Percentiles rank a stretch among this genome's conserved stretches.
phyloP scores from a whole-genome alignment of 2,888 invertebrate genomes.

The Malthinus flaveolus region DNA sequence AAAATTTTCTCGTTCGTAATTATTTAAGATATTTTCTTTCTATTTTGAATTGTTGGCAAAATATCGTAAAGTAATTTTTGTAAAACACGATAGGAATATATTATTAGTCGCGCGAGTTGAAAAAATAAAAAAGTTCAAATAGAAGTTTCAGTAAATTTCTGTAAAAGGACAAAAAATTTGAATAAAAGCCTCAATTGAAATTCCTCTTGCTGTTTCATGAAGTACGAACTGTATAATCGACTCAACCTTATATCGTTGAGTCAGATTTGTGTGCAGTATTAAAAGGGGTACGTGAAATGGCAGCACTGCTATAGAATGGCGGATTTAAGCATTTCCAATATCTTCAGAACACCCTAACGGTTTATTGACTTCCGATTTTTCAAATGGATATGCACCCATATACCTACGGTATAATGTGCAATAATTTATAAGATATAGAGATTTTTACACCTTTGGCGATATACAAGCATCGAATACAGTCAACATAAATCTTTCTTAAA shows the following conservation, averaged over 20 bases:
- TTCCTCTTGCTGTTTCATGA: constrained; percentile 27
- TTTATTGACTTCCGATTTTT: constrained; percentile 31
- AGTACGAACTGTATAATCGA: constrained; percentile 34
- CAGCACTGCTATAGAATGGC: constrained; percentile 30
- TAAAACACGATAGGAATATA: constrained; percentile 12
- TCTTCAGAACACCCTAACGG: constrained; percentile 17
- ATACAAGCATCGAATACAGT: constrained; percentile 5
- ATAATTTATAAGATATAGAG: constrained; percentile 15
- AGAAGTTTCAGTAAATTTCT: constrained; percentile 18
- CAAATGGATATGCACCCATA: constrained; percentile 20
- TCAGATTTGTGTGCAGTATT: constrained; percentile 33
- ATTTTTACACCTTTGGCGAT: constrained; percentile 19
- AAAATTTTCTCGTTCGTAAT: too few relatives aligned
- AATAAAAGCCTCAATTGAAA: constrained; percentile 30
- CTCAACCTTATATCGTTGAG: constrained; percentile 29
- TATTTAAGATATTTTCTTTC: too few relatives aligned
- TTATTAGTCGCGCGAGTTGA: constrained; percentile 16
- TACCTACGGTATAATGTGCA: constrained; percentile 18
- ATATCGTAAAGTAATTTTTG: neutral
- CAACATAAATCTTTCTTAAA: constrained; percentile 2
- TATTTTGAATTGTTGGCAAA: too few relatives aligned
- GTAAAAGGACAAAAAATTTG: constrained; percentile 28
- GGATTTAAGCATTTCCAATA: constrained; percentile 28
- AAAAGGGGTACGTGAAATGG: constrained; percentile 33
- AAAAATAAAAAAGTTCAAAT: constrained; percentile 9